Evolutionary conservation across 2,888 invertebrate genomes (phyloP).

Genomic region (Barypeithes pellucidus): DNA sequence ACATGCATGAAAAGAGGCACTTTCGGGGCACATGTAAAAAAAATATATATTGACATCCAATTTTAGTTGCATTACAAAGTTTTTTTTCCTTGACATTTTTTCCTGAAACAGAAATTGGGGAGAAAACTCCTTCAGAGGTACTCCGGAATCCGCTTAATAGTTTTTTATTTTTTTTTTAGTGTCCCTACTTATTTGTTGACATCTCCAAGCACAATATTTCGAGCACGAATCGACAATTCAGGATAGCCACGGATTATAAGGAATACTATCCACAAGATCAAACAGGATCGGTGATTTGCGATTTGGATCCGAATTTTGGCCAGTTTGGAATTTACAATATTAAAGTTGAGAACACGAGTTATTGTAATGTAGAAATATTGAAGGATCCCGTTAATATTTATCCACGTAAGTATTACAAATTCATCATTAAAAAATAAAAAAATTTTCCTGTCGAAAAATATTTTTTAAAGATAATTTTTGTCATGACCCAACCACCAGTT

Average conservation of each 20-base stretch:
- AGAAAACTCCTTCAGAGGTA: no score
- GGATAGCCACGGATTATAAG: constrained; percentile 54
- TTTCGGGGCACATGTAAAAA: no score
- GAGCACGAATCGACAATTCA: constrained; percentile 53
- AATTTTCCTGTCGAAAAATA: no score
- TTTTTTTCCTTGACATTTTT: no score
- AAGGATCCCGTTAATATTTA: constrained; percentile 61
- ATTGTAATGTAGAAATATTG: constrained; percentile 55
- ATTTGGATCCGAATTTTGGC: constrained; percentile 57
- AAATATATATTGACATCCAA: no score
- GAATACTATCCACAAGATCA: constrained; percentile 57
- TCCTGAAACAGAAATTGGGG: no score
- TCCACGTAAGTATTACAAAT: constrained; percentile 57
- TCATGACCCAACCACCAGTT: no score
- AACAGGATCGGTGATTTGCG: constrained; percentile 55
- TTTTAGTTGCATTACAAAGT: no score
- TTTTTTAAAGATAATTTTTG: no score
- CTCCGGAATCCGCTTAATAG: background rate
- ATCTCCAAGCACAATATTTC: constrained; percentile 49
- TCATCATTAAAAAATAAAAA: no score
- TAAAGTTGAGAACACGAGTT: constrained; percentile 52
- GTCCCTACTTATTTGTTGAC: constrained; percentile 53
- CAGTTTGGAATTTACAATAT: constrained; percentile 62
- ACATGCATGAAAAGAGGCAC: no score
- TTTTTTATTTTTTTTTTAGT: constrained; percentile 44